These are phyloP conservation scores for Pelobates fuscus DNA, from an alignment of 2,113 vertebrate species.

Conservation along the genomic window DNA sequence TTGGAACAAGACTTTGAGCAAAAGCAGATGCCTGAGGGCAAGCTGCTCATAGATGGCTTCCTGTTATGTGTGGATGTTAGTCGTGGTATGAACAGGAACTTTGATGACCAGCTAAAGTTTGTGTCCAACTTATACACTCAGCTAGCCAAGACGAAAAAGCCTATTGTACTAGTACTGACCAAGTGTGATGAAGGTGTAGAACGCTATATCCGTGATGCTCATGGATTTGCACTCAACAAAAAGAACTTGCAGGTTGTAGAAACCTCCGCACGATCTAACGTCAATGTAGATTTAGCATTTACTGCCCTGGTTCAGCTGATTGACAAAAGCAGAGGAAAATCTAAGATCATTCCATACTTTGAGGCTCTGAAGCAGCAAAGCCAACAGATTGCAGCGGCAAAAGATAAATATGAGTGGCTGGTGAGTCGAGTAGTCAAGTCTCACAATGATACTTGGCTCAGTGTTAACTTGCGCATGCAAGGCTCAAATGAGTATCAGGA, in stretches of 20 bases:
- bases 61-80: constrained; percentile 92
- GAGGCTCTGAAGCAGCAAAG: constrained; percentile 96
- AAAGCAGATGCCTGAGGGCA: constrained; percentile 98
- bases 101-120: constrained; percentile 97
- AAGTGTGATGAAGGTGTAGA: constrained; percentile 98
- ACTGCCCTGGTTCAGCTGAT: constrained; percentile 90
- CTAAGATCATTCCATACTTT: constrained; percentile 95
- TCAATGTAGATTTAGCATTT: constrained; percentile 94
- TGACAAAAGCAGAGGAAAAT: constrained; percentile 87
- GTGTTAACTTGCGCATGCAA: constrained; percentile 80
- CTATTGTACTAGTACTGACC: constrained; percentile 86
- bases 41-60: constrained; percentile 89
- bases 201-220: constrained; percentile 93
- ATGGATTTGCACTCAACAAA: constrained; percentile 90
- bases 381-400: constrained; percentile 92
- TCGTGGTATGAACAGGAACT: constrained; percentile 94
- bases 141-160: constrained; percentile 92
- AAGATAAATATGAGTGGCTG: constrained; percentile 94
- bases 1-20: constrained; percentile 98
- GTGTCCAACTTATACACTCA: constrained; percentile 93
- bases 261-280: constrained; percentile 93
- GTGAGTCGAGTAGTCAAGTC: constrained; percentile 84
- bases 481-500: constrained; percentile 83
- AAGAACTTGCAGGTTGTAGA: constrained; percentile 98
- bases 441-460: constrained; percentile 86